Conservation (phyloP, 1,140 invertebrate species). For the Heliconius himera region DNA sequence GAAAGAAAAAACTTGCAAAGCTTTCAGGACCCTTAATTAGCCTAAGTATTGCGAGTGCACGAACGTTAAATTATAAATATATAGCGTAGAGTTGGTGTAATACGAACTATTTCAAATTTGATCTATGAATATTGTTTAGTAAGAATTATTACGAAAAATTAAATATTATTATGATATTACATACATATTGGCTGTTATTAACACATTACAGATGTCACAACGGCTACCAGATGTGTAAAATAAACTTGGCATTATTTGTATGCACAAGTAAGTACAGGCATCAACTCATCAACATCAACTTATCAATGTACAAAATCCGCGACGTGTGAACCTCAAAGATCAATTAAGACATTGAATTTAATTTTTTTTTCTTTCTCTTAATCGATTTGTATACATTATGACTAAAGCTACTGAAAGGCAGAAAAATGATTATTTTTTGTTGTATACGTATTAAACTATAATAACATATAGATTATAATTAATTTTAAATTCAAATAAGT, state of each 20-base stretch:
- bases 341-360: not conserved
- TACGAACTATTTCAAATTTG: not conserved
- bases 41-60: slow-evolving; percentile 40
- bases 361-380: too few species aligned
- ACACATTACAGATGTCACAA: not conserved
- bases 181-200: not conserved
- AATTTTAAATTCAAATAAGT: too few species aligned
- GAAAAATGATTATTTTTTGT: too few species aligned
- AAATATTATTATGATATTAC: too few species aligned
- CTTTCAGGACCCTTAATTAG: slow-evolving; percentile 55
- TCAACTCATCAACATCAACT: too few species aligned
- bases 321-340: not conserved
- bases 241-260: not conserved
- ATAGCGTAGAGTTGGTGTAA: not conserved
- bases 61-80: slow-evolving; percentile 31
- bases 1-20: slow-evolving; percentile 44
- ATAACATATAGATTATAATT: too few species aligned
- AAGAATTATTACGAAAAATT: not conserved
- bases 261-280: not conserved
- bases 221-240: not conserved
- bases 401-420: too few species aligned
- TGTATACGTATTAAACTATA: too few species aligned
- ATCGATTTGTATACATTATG: too few species aligned
- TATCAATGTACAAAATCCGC: too few species aligned
- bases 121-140: slow-evolving; percentile 7